Evolutionary conservation across 2,888 invertebrate genomes (phyloP).

Genomic region (Apocheima hispidaria): DNA sequence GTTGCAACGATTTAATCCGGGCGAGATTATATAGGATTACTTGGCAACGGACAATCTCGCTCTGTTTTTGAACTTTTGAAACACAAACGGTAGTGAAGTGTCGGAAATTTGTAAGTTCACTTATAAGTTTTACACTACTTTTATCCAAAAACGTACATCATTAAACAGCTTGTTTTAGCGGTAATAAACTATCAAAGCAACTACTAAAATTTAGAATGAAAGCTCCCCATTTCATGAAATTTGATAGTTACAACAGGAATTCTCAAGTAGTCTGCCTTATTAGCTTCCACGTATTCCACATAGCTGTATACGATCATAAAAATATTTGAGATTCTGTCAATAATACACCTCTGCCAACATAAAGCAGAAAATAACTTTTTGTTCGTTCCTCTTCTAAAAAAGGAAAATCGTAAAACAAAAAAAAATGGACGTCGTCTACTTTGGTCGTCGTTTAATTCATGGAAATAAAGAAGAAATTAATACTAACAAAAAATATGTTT

Average conservation of each 20-base stretch:
- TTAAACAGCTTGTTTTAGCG: too few relatives aligned
- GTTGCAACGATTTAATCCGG: conserved; percentile 37
- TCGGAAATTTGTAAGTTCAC: conserved; percentile 8
- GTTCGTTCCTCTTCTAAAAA: too few relatives aligned
- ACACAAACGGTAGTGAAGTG: conserved; percentile 28
- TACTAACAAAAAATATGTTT: too few relatives aligned
- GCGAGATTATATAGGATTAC: conserved; percentile 42
- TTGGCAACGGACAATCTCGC: conserved; percentile 28
- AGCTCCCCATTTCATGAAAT: background rate
- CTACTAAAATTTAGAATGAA: background rate
- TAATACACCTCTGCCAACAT: background rate
- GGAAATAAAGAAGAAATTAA: too few relatives aligned
- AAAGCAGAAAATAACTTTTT: too few relatives aligned
- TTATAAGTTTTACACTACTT: background rate
- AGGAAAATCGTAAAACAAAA: too few relatives aligned
- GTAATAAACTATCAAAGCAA: too few relatives aligned
- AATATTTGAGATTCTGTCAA: background rate
- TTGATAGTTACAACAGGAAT: background rate
- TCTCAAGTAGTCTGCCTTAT: background rate
- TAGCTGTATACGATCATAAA: conserved; percentile 8
- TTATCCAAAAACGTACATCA: background rate
- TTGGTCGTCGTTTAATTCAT: too few relatives aligned
- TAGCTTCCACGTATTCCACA: conserved; percentile 6
- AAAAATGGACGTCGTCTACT: too few relatives aligned
- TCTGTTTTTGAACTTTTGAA: conserved; percentile 33